Conservation (phyloP, 2,888 invertebrate genomes). For the Ramazzottius varieornatus region DNA sequence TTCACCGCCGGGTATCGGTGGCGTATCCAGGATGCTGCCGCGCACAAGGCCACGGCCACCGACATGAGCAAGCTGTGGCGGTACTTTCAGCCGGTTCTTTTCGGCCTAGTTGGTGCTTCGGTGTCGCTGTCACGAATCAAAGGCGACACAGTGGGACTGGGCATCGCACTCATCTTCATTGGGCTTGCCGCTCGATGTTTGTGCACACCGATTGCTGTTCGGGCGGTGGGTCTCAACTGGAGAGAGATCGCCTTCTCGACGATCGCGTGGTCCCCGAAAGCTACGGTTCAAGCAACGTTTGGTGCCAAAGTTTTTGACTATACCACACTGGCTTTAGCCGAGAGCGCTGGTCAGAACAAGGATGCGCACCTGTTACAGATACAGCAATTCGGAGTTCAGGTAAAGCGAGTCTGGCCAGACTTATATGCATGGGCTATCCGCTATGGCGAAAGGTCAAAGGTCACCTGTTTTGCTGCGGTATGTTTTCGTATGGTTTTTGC, state of each 20-base stretch:
- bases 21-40: neutral
- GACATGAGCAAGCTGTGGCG: neutral
- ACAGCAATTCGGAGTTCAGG: neutral
- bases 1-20: neutral
- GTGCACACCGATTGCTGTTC: neutral
- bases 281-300: constrained; percentile 5
- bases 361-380: neutral
- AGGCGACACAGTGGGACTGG: neutral
- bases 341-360: neutral
- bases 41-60: neutral
- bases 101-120: constrained; percentile 5
- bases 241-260: constrained; percentile 4
- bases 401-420: neutral
- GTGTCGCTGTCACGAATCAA: neutral
- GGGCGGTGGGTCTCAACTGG: neutral
- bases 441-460: too few species aligned
- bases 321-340: neutral
- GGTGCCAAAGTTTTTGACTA: constrained; percentile 4
- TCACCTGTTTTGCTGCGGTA: neutral
- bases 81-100: constrained; percentile 5
- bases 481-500: neutral
- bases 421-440: neutral
- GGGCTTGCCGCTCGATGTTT: neutral
- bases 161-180: constrained; percentile 4
- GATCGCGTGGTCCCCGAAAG: constrained; percentile 6